Evolutionary conservation across 2,113 vertebrate genomes (phyloP).

Genomic region (Garra rufa): DNA sequence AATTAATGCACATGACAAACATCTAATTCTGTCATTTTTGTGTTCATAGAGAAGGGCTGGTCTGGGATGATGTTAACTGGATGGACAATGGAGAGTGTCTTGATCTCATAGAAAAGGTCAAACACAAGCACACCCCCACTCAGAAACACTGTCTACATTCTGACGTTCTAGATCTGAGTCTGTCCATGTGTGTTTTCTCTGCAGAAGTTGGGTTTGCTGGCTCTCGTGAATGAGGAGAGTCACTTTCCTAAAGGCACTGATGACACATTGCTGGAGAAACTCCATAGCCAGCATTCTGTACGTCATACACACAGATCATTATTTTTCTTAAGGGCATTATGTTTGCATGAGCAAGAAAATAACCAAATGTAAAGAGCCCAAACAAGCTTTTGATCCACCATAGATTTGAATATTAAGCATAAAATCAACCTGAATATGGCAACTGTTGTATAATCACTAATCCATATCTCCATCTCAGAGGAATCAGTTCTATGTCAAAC

Average conservation of each 20-base stretch:
- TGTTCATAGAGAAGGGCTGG: constrained; percentile 87
- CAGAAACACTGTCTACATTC: background rate
- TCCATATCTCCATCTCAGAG: constrained; percentile 74
- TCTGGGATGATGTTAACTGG: constrained; percentile 96
- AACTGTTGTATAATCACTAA: background rate
- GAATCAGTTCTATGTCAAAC: constrained; percentile 96
- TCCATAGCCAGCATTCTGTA: constrained; percentile 93
- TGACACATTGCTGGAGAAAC: constrained; percentile 89
- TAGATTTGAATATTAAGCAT: background rate
- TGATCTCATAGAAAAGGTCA: constrained; percentile 97
- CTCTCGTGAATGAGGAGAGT: constrained; percentile 97
- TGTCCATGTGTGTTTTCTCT: constrained; percentile 46
- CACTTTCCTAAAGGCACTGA: constrained; percentile 98
- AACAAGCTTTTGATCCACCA: background rate
- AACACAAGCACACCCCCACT: background rate
- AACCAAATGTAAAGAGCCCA: too few species aligned
- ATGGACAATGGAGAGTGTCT: constrained; percentile 97
- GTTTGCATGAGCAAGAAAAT: background rate
- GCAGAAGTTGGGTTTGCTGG: constrained; percentile 95
- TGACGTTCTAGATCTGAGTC: background rate
- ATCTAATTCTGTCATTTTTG: background rate
- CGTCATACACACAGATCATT: constrained; percentile 45
- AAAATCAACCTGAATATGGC: background rate
- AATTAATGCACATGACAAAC: background rate
- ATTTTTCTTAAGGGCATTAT: background rate